phyloP scores from a whole-genome alignment of 1,140 invertebrate species.

The Lysiphlebus fabarum region DNA sequence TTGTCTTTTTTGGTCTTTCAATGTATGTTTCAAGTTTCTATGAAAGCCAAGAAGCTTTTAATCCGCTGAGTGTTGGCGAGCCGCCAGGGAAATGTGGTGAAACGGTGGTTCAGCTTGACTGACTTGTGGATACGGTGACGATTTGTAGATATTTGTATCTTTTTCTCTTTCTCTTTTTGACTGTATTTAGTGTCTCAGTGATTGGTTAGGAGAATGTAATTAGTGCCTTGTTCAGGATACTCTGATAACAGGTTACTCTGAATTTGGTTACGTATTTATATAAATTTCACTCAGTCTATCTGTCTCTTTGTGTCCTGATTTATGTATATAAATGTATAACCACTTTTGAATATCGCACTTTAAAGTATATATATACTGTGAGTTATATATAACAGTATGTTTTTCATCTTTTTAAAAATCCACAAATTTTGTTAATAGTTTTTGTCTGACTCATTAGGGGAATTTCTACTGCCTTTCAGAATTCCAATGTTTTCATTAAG shows the following conservation, averaged over 20 bases:
- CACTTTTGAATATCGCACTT: background rate
- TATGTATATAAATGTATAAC: constrained; percentile 11
- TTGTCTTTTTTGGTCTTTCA: too few species aligned
- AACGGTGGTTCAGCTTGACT: constrained; percentile 4
- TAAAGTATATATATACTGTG: too few species aligned
- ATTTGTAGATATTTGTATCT: constrained; percentile 5
- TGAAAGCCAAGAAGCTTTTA: constrained; percentile 47
- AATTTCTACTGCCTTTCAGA: too few species aligned
- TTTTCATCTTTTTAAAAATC: too few species aligned
- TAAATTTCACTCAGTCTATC: too few species aligned
- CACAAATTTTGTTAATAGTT: too few species aligned
- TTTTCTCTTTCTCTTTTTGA: background rate
- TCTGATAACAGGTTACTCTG: too few species aligned
- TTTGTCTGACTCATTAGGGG: too few species aligned
- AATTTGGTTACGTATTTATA: too few species aligned
- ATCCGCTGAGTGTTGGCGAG: constrained; percentile 44
- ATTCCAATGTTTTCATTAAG: too few species aligned
- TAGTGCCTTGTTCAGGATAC: constrained; percentile 7
- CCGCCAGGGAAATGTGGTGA: constrained; percentile 37
- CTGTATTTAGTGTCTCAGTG: constrained; percentile 7
- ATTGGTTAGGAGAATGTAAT: constrained; percentile 28
- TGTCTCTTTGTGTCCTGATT: constrained; percentile 2
- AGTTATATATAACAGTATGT: background rate
- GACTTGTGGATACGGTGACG: constrained; percentile 15
- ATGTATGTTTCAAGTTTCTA: constrained; percentile 17